A percentile compares a stretch with the other conserved stretches of the same genome.
Evolutionary conservation across 1,140 invertebrate genomes (phyloP).

Genomic region (Fopius arisanus): DNA sequence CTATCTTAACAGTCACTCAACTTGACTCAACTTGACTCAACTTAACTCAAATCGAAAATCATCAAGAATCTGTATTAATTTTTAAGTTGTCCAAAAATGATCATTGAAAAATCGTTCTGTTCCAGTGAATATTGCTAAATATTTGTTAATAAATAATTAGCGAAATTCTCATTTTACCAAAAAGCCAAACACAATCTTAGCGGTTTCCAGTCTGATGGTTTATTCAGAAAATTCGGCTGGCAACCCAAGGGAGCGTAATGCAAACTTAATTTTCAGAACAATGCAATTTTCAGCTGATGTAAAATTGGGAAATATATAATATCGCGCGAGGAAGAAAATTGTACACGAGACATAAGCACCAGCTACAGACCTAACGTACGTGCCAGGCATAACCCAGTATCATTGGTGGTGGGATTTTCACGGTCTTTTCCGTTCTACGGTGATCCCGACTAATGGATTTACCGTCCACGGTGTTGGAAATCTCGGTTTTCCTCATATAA

Average conservation of each 20-base stretch:
- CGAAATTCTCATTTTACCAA: too few species aligned
- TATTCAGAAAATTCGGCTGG: not conserved
- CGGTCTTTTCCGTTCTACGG: not conserved
- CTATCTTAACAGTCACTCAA: too few species aligned
- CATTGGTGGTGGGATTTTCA: not conserved
- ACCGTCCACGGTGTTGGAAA: not conserved
- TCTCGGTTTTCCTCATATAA: slow-evolving; percentile 6
- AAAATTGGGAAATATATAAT: slow-evolving; percentile 1
- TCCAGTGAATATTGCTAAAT: too few species aligned
- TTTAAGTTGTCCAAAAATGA: too few species aligned
- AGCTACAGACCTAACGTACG: not conserved
- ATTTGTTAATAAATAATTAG: too few species aligned
- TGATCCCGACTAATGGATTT: slow-evolving; percentile 13
- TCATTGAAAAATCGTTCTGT: too few species aligned
- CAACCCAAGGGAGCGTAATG: not conserved
- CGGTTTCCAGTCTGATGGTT: not conserved
- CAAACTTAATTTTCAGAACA: not conserved
- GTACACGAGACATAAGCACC: not conserved
- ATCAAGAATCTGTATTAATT: too few species aligned
- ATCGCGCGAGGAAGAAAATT: not conserved
- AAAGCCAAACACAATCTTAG: too few species aligned
- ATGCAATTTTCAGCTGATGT: not conserved
- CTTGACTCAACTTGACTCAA: too few species aligned
- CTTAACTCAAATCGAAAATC: too few species aligned
- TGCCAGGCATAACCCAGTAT: slow-evolving; percentile 2